Evolutionary conservation across 2,113 vertebrate genomes (phyloP).

Genomic region (Pteropus alecto): DNA sequence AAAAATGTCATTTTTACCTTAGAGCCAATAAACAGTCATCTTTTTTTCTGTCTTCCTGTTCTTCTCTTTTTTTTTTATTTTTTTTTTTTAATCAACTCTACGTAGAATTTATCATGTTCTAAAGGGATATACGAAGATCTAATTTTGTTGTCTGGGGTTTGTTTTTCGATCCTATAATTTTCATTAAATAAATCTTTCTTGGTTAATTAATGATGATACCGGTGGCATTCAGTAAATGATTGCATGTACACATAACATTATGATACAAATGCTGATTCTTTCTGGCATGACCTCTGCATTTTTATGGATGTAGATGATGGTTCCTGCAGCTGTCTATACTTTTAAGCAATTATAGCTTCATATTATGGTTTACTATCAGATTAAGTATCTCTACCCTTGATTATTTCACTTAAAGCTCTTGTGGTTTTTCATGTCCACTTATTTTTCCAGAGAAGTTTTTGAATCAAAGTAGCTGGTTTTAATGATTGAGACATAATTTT

Average conservation of each 20-base stretch:
- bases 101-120: neutral
- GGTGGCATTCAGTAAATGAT: neutral
- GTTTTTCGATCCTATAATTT: neutral
- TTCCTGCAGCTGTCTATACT: neutral
- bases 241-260: neutral
- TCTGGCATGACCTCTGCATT: neutral
- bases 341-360: neutral
- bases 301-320: accelerated
- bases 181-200: neutral
- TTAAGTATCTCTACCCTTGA: neutral
- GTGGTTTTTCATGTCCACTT: neutral
- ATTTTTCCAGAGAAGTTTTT: neutral
- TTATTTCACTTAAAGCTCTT: neutral
- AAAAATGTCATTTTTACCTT: no score
- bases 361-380: accelerated
- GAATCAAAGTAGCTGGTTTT: neutral
- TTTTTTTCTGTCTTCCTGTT: no score
- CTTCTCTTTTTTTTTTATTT: no score
- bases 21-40: no score
- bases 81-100: no score
- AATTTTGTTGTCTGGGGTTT: neutral
- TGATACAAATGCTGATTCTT: no score
- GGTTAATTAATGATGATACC: neutral
- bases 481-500: neutral
- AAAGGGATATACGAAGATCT: neutral